These are phyloP conservation scores for Lagorchestes hirsutus DNA, from an alignment of 2,797 vertebrate species.

Conservation along the genomic window DNA sequence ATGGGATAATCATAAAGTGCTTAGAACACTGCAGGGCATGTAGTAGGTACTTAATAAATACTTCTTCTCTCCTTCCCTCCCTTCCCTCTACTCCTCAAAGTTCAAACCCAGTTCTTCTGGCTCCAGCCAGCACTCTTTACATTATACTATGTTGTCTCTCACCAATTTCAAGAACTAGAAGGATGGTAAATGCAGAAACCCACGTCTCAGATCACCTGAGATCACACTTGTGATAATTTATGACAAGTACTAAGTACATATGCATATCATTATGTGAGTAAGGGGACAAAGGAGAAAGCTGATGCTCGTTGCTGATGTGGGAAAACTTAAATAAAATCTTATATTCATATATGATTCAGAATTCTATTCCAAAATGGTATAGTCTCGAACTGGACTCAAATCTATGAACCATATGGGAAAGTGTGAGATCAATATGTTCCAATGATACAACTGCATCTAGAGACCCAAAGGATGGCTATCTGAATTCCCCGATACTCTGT, in stretches of 20 bases:
- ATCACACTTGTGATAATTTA: background rate
- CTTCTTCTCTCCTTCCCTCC: background rate
- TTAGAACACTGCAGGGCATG: background rate
- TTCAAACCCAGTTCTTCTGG: background rate
- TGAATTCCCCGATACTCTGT: background rate
- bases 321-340: slow-evolving; percentile 27
- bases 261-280: background rate
- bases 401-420: slow-evolving; percentile 9
- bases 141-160: background rate
- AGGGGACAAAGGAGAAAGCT: background rate
- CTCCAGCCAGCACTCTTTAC: background rate
- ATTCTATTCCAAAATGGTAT: slow-evolving; percentile 16
- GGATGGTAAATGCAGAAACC: background rate
- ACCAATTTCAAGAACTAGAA: slow-evolving; percentile 17
- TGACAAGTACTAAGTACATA: background rate
- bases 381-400: background rate
- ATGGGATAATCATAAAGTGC: background rate
- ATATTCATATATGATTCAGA: slow-evolving; percentile 41
- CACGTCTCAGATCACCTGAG: background rate
- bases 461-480: background rate
- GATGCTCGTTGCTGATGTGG: slow-evolving; percentile 10
- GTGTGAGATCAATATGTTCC: background rate
- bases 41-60: background rate
- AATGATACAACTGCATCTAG: slow-evolving; percentile 14
- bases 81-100: background rate